Conservation (phyloP, 2,113 vertebrate species). For the Coracopsis vasa region DNA sequence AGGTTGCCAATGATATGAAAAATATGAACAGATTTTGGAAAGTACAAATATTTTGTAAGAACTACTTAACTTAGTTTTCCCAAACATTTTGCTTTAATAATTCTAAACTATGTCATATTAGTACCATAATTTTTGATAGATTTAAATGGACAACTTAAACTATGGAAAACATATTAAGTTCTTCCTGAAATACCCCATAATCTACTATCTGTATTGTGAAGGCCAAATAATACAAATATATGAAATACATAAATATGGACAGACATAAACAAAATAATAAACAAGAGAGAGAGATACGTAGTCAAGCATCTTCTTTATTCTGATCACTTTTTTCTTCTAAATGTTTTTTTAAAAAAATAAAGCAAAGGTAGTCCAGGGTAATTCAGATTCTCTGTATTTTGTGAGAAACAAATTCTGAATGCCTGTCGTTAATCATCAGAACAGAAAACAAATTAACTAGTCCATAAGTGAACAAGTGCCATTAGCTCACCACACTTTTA, state of each 20-base stretch:
- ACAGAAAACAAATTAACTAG: not conserved
- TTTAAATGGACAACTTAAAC: not conserved
- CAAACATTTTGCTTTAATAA: not conserved
- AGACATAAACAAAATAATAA: not conserved
- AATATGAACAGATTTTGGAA: not conserved
- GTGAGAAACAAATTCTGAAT: not conserved
- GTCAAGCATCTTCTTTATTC: not conserved
- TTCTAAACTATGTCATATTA: not conserved
- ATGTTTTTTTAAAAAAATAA: not conserved
- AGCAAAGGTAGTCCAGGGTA: fast-evolving
- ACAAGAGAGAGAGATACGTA: not conserved
- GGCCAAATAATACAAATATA: not conserved
- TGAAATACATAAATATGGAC: not conserved
- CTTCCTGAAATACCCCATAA: not conserved
- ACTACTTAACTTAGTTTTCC: not conserved
- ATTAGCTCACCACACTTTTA: not conserved
- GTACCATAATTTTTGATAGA: not conserved
- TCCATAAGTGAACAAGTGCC: not conserved
- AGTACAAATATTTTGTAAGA: not conserved
- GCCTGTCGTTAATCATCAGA: not conserved
- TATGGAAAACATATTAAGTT: not conserved
- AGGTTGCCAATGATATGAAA: not conserved
- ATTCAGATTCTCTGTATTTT: not conserved
- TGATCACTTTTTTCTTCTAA: not conserved
- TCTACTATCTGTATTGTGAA: not conserved